These are phyloP conservation scores for Thalassarche chlororhynchos DNA, from an alignment of 2,113 vertebrate species.

Conservation along the genomic window DNA sequence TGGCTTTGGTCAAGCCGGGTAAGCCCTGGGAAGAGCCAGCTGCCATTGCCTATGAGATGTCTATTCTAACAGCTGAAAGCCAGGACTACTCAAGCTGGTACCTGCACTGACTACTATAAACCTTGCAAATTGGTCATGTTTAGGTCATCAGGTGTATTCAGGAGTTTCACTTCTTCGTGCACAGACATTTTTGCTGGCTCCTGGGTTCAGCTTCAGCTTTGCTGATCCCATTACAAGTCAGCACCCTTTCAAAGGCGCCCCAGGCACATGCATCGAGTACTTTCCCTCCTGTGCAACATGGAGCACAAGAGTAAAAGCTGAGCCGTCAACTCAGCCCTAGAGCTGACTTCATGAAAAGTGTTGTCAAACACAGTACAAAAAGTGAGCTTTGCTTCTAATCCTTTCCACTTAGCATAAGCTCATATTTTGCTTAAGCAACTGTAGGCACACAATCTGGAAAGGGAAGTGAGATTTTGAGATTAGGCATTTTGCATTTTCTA, in stretches of 20 bases:
- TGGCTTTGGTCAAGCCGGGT: accelerated
- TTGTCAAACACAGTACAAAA: neutral
- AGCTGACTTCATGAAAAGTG: neutral
- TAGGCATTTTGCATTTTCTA: neutral
- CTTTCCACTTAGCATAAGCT: neutral
- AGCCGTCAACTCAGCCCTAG: neutral
- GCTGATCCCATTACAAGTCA: neutral
- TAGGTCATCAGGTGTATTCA: neutral
- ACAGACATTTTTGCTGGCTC: neutral
- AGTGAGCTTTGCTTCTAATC: neutral
- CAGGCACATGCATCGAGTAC: neutral
- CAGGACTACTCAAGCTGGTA: neutral
- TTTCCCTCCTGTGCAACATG: neutral
- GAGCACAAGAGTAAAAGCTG: neutral
- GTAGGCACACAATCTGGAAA: neutral
- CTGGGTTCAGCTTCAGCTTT: neutral
- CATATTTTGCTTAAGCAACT: neutral
- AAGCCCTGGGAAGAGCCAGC: neutral
- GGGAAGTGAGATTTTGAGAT: neutral
- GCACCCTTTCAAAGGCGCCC: accelerated
- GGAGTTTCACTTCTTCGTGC: neutral
- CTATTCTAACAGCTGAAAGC: neutral
- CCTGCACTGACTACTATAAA: neutral
- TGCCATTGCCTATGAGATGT: neutral
- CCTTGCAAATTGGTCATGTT: neutral